These are phyloP conservation scores for Paradoxurus hermaphroditus DNA, from an alignment of 2,113 vertebrate species.

Conservation along the genomic window DNA sequence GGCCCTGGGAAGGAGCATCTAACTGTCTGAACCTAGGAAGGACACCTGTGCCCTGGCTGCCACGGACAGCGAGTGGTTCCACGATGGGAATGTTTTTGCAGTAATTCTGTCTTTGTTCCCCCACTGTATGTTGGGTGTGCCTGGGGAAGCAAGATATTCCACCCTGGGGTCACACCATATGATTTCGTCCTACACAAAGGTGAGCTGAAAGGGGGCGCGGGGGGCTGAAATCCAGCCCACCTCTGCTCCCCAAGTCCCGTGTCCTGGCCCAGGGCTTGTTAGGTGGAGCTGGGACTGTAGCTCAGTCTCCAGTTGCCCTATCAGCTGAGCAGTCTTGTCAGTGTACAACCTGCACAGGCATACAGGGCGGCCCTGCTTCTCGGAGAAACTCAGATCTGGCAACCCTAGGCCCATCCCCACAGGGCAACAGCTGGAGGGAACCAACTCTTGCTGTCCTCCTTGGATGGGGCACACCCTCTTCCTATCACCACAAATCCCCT, in stretches of 20 bases:
- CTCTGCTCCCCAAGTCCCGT: background rate
- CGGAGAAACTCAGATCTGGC: background rate
- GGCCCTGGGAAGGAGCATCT: background rate
- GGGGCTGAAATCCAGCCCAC: background rate
- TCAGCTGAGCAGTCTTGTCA: background rate
- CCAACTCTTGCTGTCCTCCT: too few species aligned
- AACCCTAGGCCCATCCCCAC: background rate
- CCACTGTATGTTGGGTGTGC: too few species aligned
- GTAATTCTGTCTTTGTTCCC: too few species aligned
- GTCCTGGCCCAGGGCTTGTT: background rate
- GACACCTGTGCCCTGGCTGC: too few species aligned
- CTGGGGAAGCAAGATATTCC: background rate
- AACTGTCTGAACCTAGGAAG: background rate
- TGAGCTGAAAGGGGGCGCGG: background rate
- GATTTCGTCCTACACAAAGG: background rate
- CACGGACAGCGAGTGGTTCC: background rate
- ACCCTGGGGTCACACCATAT: background rate
- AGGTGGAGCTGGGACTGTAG: background rate
- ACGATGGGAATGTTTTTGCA: too few species aligned
- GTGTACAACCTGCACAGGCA: background rate
- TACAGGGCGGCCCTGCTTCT: background rate
- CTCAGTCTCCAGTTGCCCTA: background rate
- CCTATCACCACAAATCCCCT: background rate
- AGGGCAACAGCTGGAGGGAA: accelerated
- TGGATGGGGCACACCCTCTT: background rate